Conservation (phyloP, 2,888 invertebrate species). For the Chydorus sphaericus region DNA sequence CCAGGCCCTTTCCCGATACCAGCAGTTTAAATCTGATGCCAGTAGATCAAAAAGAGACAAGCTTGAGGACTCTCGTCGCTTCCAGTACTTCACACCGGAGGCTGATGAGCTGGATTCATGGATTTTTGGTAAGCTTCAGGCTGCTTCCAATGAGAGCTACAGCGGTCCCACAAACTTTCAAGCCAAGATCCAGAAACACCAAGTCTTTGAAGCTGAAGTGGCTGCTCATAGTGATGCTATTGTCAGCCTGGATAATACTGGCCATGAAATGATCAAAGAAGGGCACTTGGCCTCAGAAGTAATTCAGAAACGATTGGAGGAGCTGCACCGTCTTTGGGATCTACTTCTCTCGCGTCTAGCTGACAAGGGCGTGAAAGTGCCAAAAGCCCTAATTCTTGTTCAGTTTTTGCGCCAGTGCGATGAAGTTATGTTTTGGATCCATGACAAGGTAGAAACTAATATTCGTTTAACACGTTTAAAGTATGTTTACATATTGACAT, state of each 20-base stretch:
- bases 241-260: constrained; percentile 87
- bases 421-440: constrained; percentile 99
- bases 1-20: constrained; percentile 79
- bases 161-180: constrained; percentile 97
- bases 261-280: constrained; percentile 92
- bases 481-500: background rate
- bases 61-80: constrained; percentile 91
- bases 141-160: constrained; percentile 97
- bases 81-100: constrained; percentile 94
- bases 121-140: constrained; percentile 97
- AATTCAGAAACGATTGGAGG: constrained; percentile 64
- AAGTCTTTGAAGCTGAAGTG: constrained; percentile 98
- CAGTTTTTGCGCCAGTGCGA: constrained; percentile 95
- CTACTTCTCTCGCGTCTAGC: constrained; percentile 79
- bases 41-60: constrained; percentile 86
- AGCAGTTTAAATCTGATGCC: constrained; percentile 91
- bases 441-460: constrained; percentile 67
- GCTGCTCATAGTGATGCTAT: constrained; percentile 98
- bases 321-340: constrained; percentile 89
- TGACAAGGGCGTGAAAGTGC: constrained; percentile 92
- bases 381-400: constrained; percentile 92
- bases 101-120: constrained; percentile 98
- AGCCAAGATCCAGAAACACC: constrained; percentile 94
- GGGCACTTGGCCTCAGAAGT: constrained; percentile 91
- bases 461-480: background rate